Base-by-base conservation (phyloP, 2,888 invertebrate species). In the Seira ritae region DNA sequence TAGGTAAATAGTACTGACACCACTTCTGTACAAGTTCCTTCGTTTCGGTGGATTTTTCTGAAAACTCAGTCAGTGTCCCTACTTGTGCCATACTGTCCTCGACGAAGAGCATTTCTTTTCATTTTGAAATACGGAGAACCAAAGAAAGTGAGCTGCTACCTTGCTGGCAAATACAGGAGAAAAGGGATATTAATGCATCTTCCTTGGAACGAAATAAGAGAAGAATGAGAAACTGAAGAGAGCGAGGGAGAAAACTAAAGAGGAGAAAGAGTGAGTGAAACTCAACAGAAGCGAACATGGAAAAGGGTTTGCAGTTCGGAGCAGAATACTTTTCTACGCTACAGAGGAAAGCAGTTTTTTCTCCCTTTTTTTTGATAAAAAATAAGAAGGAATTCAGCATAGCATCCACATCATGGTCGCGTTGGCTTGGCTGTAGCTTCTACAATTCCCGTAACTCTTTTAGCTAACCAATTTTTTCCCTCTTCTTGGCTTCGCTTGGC, bases 121-220 rank as follows among this genome's bases (percentile, higher is more conserved):
- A n/a, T n/a, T n/a, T n/a, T n/a, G n/a, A n/a, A n/a, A n/a, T n/a
- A n/a, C n/a, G n/a, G n/a, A n/a, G n/a, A n/a, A n/a, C n/a, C n/a
- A n/a, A n/a, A n/a, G n/a, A n/a, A n/a, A n/a, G n/a, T n/a, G n/a
- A n/a, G n/a, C n/a, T n/a, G n/a, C n/a, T n/a, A n/a, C n/a, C 42
- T 4, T 42, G 12, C 6, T 42, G 42, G 42, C 42, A 42, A 42
- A 12, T 42, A 4, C 12, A 42, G 42, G 12, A 42, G 42, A 75
- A 71, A 82, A 77, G 77, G 67, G 65, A 77, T 77, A 77, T 77
- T 72, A 82, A 67, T 75, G 76, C 76, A 62, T 77, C 77, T 46
- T 81, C 37, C 66, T 66, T 62, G 77, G 50, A 70, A 42, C 6
- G 46, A 24, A 31, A 50, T n/a, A 20, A 20, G 20, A 60, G 46